These are phyloP conservation scores for Urocyon cinereoargenteus DNA, from an alignment of 2,797 vertebrate genomes.

Conservation along the genomic window DNA sequence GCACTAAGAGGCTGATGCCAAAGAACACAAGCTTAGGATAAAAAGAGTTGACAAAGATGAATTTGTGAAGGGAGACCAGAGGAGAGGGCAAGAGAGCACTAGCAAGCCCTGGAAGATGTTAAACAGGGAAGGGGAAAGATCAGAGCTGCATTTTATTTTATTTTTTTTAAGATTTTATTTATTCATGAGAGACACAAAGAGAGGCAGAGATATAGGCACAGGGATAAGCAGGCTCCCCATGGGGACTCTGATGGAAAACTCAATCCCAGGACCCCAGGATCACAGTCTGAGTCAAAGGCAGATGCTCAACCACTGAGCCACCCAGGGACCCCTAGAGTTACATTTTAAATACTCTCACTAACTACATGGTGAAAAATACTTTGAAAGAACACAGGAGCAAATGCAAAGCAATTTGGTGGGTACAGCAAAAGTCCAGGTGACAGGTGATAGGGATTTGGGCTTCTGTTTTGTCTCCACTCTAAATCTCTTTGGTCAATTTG, in stretches of 20 bases:
- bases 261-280: too few species aligned
- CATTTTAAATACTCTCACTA: neutral
- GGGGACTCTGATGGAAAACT: too few species aligned
- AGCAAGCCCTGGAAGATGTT: neutral
- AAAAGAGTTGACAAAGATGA: neutral
- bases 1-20: accelerated
- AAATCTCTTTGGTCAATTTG: neutral
- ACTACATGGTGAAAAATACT: neutral
- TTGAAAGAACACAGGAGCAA: neutral
- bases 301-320: too few species aligned
- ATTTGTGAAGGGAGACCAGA: too few species aligned
- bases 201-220: too few species aligned
- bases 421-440: accelerated
- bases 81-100: accelerated
- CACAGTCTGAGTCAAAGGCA: too few species aligned
- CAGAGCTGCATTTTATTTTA: neutral
- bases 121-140: neutral
- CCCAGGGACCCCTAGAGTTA: too few species aligned
- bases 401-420: neutral
- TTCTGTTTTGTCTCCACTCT: neutral
- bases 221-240: too few species aligned
- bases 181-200: too few species aligned
- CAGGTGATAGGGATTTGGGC: too few species aligned
- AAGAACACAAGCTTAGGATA: too few species aligned
- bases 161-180: too few species aligned